A percentile compares a stretch with the other conserved stretches of the same genome.
Evolutionary conservation across 2,888 invertebrate species (phyloP).

Genomic region (Tiliacea citrago): DNA sequence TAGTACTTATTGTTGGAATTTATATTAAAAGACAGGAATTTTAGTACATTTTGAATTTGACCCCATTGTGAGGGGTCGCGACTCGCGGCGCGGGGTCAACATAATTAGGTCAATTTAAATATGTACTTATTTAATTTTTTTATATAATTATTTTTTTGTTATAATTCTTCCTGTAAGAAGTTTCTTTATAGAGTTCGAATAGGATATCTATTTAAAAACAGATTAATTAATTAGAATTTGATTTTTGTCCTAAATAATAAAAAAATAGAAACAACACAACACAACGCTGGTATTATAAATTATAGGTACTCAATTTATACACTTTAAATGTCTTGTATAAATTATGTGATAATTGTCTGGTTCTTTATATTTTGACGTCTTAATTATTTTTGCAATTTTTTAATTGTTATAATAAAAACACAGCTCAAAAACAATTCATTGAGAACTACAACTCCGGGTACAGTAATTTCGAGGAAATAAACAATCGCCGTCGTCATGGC

Average conservation of each 20-base stretch:
- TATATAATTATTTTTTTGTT: background rate
- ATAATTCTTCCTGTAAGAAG: background rate
- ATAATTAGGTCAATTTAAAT: slow-evolving; percentile 33
- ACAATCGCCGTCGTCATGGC: slow-evolving; percentile 43
- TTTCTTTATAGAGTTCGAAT: background rate
- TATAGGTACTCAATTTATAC: background rate
- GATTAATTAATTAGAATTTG: background rate
- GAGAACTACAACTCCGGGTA: background rate
- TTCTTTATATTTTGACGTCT: background rate
- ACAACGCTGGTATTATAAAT: background rate
- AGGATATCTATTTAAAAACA: background rate
- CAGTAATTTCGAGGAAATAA: slow-evolving; percentile 31
- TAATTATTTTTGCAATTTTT: background rate
- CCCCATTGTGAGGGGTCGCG: background rate
- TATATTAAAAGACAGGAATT: no score
- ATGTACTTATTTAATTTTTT: background rate
- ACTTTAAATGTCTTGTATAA: background rate
- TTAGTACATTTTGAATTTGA: background rate
- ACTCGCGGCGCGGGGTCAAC: slow-evolving; percentile 8
- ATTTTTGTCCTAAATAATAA: background rate
- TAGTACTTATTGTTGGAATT: no score
- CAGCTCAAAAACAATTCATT: background rate
- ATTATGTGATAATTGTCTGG: background rate
- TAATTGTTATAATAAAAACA: background rate
- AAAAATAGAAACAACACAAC: slow-evolving; percentile 10